Evolutionary conservation across 2,113 vertebrate species (phyloP).

Genomic region (Cephalopholis sonnerati): DNA sequence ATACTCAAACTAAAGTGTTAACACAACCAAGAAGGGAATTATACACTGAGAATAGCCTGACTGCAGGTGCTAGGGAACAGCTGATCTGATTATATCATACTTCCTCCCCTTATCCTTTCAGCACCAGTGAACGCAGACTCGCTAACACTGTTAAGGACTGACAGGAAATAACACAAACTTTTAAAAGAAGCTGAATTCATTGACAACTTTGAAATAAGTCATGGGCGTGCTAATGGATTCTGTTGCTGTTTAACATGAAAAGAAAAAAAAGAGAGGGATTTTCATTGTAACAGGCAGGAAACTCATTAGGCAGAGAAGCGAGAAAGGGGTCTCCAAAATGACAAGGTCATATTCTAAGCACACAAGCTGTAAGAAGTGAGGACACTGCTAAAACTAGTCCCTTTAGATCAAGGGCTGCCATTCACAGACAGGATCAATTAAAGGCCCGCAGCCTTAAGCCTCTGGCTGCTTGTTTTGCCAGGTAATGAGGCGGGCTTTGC

Average conservation of each 20-base stretch:
- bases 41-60: constrained; percentile 33
- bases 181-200: neutral
- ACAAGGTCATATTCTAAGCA: constrained; percentile 79
- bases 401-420: constrained; percentile 72
- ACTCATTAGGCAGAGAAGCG: constrained; percentile 35
- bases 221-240: constrained; percentile 16
- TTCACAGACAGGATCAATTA: constrained; percentile 80
- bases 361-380: constrained; percentile 59
- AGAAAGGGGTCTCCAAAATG: constrained; percentile 40
- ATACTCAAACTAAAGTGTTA: constrained; percentile 10
- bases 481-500: constrained; percentile 65
- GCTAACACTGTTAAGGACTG: neutral
- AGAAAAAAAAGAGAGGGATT: neutral
- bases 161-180: neutral
- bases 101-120: constrained; percentile 22
- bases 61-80: constrained; percentile 26
- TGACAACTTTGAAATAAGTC: too few relatives aligned
- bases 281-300: constrained; percentile 8
- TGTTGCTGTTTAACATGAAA: neutral
- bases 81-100: constrained; percentile 49
- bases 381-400: constrained; percentile 71
- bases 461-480: constrained; percentile 64
- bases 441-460: constrained; percentile 70
- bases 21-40: constrained; percentile 26
- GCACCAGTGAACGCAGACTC: neutral